These are phyloP conservation scores for Hipparchia semele DNA, from an alignment of 2,888 invertebrate species.

Conservation along the genomic window DNA sequence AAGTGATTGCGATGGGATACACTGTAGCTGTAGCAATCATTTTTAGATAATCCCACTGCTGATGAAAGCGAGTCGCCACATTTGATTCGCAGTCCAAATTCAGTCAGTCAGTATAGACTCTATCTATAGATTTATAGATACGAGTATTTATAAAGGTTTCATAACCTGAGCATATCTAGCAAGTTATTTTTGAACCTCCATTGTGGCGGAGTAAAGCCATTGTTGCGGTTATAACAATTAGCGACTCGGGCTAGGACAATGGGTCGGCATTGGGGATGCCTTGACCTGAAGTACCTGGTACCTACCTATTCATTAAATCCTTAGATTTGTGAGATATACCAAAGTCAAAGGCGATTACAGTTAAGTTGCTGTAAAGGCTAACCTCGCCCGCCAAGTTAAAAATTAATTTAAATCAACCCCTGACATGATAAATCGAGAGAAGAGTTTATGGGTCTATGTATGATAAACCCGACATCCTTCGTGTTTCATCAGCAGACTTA, in stretches of 20 bases:
- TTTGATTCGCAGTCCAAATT: no score
- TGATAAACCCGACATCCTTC: no score
- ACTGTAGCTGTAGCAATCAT: no score
- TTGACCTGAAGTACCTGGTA: conserved; percentile 29
- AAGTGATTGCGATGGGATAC: no score
- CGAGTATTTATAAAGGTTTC: neutral
- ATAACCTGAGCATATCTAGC: neutral
- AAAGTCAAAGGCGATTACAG: neutral
- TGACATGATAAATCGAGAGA: no score
- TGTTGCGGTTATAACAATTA: conserved; percentile 10
- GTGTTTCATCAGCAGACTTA: no score
- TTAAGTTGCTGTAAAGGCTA: neutral
- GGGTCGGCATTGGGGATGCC: conserved; percentile 39
- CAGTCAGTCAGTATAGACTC: no score
- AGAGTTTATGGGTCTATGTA: no score
- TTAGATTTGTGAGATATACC: neutral
- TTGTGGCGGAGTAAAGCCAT: conserved; percentile 6
- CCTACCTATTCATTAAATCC: conserved; percentile 3
- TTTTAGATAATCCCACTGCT: no score
- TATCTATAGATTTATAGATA: no score
- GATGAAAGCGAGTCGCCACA: no score
- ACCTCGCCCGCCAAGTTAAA: neutral
- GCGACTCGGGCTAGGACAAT: conserved; percentile 28
- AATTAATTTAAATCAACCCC: no score
- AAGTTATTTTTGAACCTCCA: neutral